Percentiles rank a stretch among this genome's conserved stretches.
Conservation (phyloP, 2,888 invertebrate species). For the Synanthedon andrenaeformis region DNA sequence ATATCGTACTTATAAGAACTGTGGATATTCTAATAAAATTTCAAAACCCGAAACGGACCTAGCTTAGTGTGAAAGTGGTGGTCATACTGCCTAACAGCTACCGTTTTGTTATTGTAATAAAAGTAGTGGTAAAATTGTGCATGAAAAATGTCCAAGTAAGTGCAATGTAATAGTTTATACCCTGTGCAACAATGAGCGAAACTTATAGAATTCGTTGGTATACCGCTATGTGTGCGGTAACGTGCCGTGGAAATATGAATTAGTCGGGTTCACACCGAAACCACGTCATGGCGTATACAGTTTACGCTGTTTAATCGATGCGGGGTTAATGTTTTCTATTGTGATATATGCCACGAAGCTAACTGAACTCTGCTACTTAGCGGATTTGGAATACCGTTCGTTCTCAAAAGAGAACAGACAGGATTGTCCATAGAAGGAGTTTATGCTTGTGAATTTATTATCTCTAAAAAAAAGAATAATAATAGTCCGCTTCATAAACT, state of each 20-base stretch:
- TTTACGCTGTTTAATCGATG: background rate
- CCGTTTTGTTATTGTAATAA: constrained; percentile 2
- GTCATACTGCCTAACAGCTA: background rate
- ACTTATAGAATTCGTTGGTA: constrained; percentile 20
- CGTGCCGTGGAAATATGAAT: constrained; percentile 28
- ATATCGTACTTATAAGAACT: no score
- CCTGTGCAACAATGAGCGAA: constrained; percentile 6
- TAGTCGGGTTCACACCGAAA: constrained; percentile 24
- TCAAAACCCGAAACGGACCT: background rate
- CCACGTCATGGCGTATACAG: constrained; percentile 21
- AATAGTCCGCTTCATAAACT: no score
- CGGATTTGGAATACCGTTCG: no score
- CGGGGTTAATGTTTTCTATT: background rate
- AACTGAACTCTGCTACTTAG: background rate
- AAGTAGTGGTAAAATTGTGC: constrained; percentile 1
- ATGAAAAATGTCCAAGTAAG: background rate
- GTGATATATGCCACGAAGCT: constrained; percentile 6
- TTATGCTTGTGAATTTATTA: no score
- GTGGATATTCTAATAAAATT: no score
- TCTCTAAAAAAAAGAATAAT: no score
- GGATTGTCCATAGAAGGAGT: no score
- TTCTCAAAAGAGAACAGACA: no score
- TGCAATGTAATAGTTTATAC: constrained; percentile 1
- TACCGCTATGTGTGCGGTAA: constrained; percentile 31
- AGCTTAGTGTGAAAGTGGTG: background rate